These are phyloP conservation scores for Pyrochroa serraticornis DNA, from an alignment of 2,888 invertebrate species.

Conservation along the genomic window DNA sequence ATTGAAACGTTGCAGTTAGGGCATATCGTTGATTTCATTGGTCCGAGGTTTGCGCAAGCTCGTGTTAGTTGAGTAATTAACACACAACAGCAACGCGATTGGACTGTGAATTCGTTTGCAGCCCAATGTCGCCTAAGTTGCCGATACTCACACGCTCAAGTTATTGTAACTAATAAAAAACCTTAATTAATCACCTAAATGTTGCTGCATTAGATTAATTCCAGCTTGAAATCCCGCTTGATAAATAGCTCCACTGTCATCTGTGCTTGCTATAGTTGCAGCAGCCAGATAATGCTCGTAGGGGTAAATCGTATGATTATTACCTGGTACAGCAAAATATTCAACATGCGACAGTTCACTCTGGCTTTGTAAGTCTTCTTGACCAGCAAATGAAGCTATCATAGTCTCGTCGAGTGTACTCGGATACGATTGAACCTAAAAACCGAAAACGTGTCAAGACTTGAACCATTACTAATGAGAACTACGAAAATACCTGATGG, in stretches of 20 bases:
- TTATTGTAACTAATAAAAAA: conserved; percentile 6
- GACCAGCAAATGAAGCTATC: conserved; percentile 54
- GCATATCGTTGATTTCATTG: too few species aligned
- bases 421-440: conserved; percentile 52
- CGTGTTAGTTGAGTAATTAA: neutral
- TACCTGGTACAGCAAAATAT: conserved; percentile 58
- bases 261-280: conserved; percentile 48
- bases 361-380: conserved; percentile 51
- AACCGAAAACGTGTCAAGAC: conserved; percentile 14
- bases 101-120: neutral
- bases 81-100: neutral
- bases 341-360: conserved; percentile 57
- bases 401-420: conserved; percentile 56
- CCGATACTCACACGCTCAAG: neutral
- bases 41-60: neutral
- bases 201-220: conserved; percentile 55
- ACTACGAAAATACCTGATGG: conserved; percentile 43
- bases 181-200: conserved; percentile 43
- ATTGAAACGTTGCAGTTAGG: too few species aligned
- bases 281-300: conserved; percentile 60
- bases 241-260: conserved; percentile 50
- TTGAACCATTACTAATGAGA: neutral
- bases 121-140: too few species aligned
- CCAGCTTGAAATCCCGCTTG: conserved; percentile 58
- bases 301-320: conserved; percentile 51